Conservation (phyloP, 2,888 invertebrate genomes). For the Pristionchus exspectatus region DNA sequence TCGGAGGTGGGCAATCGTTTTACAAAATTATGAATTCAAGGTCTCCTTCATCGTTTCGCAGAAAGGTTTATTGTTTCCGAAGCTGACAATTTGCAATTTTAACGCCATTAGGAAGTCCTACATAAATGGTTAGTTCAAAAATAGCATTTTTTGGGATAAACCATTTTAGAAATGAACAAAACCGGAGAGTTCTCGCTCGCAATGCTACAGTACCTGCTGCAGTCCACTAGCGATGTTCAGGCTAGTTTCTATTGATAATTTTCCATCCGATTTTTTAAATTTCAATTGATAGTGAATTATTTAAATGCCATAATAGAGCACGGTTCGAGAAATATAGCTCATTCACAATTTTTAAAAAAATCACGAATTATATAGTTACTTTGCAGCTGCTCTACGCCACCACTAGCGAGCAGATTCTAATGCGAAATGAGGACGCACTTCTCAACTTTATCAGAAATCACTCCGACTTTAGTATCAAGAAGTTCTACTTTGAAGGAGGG, state of each 20-base stretch:
- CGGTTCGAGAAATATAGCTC: no score
- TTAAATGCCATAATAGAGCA: no score
- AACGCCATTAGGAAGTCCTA: slow-evolving; percentile 71
- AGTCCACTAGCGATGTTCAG: slow-evolving; percentile 65
- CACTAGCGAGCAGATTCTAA: not conserved
- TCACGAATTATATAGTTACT: no score
- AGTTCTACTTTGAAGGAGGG: slow-evolving; percentile 70
- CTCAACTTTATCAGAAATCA: slow-evolving; percentile 59
- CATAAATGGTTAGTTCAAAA: slow-evolving; percentile 65
- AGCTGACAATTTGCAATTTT: slow-evolving; percentile 75
- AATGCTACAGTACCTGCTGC: slow-evolving; percentile 70
- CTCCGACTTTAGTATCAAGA: slow-evolving; percentile 67
- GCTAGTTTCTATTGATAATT: not conserved
- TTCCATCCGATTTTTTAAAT: no score
- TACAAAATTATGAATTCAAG: slow-evolving; percentile 56
- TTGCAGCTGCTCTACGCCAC: slow-evolving; percentile 41
- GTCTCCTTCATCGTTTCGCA: slow-evolving; percentile 74
- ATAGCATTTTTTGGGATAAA: not conserved
- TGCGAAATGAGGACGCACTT: slow-evolving; percentile 58
- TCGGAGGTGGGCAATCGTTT: no score
- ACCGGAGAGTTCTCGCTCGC: slow-evolving; percentile 68
- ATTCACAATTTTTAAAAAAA: no score
- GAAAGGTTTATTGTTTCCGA: slow-evolving; percentile 71
- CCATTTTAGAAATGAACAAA: slow-evolving; percentile 63
- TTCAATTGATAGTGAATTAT: no score